Conservation (phyloP, 2,113 vertebrate genomes). For the Eurystomus gularis region DNA sequence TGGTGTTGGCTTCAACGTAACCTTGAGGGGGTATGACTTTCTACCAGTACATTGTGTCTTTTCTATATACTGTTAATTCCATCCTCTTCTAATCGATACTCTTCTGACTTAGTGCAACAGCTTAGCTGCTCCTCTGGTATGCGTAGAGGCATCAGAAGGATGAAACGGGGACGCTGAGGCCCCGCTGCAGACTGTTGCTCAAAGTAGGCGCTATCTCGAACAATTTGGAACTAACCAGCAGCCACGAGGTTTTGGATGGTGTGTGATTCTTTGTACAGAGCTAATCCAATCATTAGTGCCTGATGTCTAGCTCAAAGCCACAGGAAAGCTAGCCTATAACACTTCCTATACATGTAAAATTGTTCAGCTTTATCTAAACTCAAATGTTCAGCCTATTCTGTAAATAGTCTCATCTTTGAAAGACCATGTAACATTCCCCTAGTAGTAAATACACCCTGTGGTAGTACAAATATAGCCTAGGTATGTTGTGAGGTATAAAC, state of each 20-base stretch:
- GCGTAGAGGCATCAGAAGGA: background rate
- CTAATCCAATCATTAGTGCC: slow-evolving; percentile 75
- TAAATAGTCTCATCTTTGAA: slow-evolving; percentile 68
- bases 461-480: slow-evolving; percentile 60
- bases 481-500: slow-evolving; percentile 69
- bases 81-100: slow-evolving; percentile 54
- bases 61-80: slow-evolving; percentile 66
- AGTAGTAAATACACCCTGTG: slow-evolving; percentile 66
- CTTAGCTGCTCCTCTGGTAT: slow-evolving; percentile 51
- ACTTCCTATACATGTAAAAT: slow-evolving; percentile 65
- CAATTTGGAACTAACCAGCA: slow-evolving; percentile 58
- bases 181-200: background rate
- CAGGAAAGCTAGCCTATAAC: slow-evolving; percentile 69
- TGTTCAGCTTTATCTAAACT: slow-evolving; percentile 66
- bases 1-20: rapidly evolving
- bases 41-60: slow-evolving; percentile 58
- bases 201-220: background rate
- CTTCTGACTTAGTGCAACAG: slow-evolving; percentile 52
- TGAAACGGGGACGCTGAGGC: background rate
- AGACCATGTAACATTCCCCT: slow-evolving; percentile 68
- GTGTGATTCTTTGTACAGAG: slow-evolving; percentile 72
- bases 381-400: slow-evolving; percentile 58
- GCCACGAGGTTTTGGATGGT: slow-evolving; percentile 43
- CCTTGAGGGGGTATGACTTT: slow-evolving; percentile 6
- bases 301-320: slow-evolving; percentile 71